Evolutionary conservation across 2,888 invertebrate genomes (phyloP), one percentile per base, ranked within the genome.

Genomic region (Clistopyga incitator): DNA sequence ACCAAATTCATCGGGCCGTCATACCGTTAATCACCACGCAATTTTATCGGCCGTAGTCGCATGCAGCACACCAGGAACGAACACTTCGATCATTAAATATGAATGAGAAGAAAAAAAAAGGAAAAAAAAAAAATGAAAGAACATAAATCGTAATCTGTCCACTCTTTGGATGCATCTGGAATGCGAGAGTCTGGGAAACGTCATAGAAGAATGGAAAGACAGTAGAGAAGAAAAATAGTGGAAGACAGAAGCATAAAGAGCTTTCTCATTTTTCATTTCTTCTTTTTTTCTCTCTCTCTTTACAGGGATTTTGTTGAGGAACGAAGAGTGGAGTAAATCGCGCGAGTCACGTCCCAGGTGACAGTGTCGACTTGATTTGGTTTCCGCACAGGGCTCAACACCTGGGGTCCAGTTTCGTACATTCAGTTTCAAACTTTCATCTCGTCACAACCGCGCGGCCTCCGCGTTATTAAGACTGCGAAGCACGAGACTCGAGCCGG

Each of bases 371-470:
- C 91, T 93, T 93, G 93, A 93, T 93, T 93, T 93, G 93, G 93
- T 93, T 93, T 91, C 93, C 93, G 93, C 93, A 92, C 93, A 93
- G 93, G 93, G 93, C 93, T 93, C 93, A 93, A 93, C 93, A 93
- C 93, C 93, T 93, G 93, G 93, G 93, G 93, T 93, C 92, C 92
- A 92, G 92, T 90, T 90, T 91, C 90, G 90, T 92, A 91, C 92
- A 93, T 92, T 92, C 92, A 92, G 92, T 87, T 90, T 89, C 90
- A 88, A 89, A 88, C 84, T 85, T 84, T 80, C 47, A 78, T 80
- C 77, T 84, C 81, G 52, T 74, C 64, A 45, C 65, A 34, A 47
- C 78, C 42, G 23, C 54, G 3, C 45, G 56, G 38, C n/a, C n/a
- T 34, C 3, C 23, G 67, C 61, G 59, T 84, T 81, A 84, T 79